Evolutionary conservation across 2,113 vertebrate genomes (phyloP).

Genomic region (Gopherus flavomarginatus): DNA sequence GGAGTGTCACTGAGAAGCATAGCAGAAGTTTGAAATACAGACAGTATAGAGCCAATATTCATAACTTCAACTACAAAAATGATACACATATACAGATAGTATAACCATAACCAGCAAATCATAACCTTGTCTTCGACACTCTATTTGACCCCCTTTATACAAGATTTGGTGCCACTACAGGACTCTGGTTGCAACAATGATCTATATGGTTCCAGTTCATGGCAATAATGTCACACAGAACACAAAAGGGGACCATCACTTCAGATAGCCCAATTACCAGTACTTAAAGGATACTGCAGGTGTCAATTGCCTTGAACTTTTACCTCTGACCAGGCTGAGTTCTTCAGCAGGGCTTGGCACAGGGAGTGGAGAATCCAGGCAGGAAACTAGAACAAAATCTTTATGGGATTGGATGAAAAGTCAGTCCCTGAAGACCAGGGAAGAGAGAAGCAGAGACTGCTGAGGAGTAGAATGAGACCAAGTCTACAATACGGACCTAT

Average conservation of each 20-base stretch:
- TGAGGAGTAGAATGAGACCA: not conserved
- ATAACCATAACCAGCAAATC: too few species aligned
- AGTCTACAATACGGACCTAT: not conserved
- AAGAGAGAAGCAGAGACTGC: not conserved
- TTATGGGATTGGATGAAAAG: not conserved
- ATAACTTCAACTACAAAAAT: too few species aligned
- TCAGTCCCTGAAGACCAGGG: not conserved
- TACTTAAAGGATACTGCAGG: not conserved
- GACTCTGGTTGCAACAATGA: too few species aligned
- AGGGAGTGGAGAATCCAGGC: not conserved
- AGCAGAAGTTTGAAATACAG: too few species aligned
- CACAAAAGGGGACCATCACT: not conserved
- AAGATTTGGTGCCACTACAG: too few species aligned
- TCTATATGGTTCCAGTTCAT: too few species aligned
- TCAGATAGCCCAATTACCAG: not conserved
- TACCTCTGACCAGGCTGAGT: not conserved
- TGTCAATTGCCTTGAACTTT: not conserved
- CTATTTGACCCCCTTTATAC: too few species aligned
- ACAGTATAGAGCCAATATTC: too few species aligned
- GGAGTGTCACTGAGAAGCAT: too few species aligned
- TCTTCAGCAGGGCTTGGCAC: not conserved
- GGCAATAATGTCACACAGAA: too few species aligned
- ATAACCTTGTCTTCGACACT: too few species aligned
- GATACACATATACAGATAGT: too few species aligned
- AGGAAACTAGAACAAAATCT: not conserved